Percentiles rank a stretch among this genome's conserved stretches.
These are phyloP conservation scores for Ariopsis seemanni DNA, from an alignment of 2,113 vertebrate species.

Conservation along the genomic window DNA sequence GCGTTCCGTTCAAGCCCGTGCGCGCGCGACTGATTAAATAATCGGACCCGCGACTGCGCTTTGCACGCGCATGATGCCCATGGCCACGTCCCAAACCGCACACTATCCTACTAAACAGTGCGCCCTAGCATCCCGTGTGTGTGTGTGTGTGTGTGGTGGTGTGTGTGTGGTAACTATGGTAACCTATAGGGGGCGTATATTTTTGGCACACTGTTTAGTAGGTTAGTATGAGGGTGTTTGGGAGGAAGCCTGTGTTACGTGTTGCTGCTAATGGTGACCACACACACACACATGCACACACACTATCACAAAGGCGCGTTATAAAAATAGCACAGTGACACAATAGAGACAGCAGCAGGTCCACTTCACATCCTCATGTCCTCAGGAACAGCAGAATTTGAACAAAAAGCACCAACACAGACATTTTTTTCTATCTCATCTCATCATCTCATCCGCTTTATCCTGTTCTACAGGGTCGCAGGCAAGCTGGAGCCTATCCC, in stretches of 20 bases:
- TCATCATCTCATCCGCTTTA: too few species aligned
- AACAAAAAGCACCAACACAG: neutral
- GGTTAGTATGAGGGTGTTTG: constrained; percentile 18
- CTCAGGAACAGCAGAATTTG: neutral
- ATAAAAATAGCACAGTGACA: constrained; percentile 42
- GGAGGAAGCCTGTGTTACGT: constrained; percentile 28
- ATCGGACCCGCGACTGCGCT: constrained; percentile 5
- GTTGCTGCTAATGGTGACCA: constrained; percentile 43
- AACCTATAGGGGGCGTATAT: constrained; percentile 20
- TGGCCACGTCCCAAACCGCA: constrained; percentile 17
- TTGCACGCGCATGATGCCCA: constrained; percentile 12
- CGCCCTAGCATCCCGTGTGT: constrained; percentile 13
- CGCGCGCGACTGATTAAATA: constrained; percentile 18
- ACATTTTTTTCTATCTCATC: too few species aligned
- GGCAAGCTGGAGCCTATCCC: too few species aligned
- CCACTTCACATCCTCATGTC: constrained; percentile 22
- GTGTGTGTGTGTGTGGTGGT: constrained; percentile 15
- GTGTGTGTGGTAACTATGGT: constrained; percentile 23
- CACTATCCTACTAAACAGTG: constrained; percentile 9
- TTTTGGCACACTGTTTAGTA: constrained; percentile 23
- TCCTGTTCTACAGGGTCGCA: too few species aligned
- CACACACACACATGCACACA: neutral
- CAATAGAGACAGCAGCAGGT: constrained; percentile 28
- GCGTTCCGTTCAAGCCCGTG: neutral
- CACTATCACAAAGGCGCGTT: neutral